These are phyloP conservation scores for Urocynchramus pylzowi DNA, from an alignment of 2,113 vertebrate species.

Conservation along the genomic window DNA sequence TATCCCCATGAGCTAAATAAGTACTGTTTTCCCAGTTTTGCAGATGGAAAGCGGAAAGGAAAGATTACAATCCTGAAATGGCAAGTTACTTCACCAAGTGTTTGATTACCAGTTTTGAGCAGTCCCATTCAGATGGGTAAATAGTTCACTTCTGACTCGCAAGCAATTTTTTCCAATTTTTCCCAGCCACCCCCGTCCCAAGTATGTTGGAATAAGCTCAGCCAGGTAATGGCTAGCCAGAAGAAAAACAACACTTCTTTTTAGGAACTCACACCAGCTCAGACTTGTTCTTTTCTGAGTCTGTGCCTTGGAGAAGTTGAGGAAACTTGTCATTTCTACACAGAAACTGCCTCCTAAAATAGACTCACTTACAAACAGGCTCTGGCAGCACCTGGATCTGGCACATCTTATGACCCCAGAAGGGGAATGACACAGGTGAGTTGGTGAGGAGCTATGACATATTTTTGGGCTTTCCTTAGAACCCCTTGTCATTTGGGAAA, in stretches of 20 bases:
- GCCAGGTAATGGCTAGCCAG: constrained; percentile 5
- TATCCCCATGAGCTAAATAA: background rate
- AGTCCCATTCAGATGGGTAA: background rate
- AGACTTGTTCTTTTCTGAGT: constrained; percentile 29
- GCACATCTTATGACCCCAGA: background rate
- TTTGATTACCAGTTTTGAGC: background rate
- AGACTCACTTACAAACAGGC: background rate
- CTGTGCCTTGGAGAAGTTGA: background rate
- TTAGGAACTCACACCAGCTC: constrained; percentile 34
- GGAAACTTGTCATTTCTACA: constrained; percentile 26
- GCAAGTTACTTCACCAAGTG: background rate
- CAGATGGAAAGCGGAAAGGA: background rate
- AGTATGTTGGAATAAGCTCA: constrained; percentile 14
- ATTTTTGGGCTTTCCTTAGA: background rate
- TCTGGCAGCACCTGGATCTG: background rate
- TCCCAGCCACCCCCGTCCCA: background rate
- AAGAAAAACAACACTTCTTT: constrained; percentile 45
- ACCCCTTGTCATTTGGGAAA: background rate
- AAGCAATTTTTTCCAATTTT: constrained; percentile 5
- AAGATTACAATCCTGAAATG: background rate
- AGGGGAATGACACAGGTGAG: background rate
- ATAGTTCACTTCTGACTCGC: background rate
- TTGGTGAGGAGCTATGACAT: background rate
- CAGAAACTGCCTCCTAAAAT: background rate
- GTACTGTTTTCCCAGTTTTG: background rate